phyloP scores from a whole-genome alignment of 2,888 invertebrate species.

The Lasioglossum lativentre region DNA sequence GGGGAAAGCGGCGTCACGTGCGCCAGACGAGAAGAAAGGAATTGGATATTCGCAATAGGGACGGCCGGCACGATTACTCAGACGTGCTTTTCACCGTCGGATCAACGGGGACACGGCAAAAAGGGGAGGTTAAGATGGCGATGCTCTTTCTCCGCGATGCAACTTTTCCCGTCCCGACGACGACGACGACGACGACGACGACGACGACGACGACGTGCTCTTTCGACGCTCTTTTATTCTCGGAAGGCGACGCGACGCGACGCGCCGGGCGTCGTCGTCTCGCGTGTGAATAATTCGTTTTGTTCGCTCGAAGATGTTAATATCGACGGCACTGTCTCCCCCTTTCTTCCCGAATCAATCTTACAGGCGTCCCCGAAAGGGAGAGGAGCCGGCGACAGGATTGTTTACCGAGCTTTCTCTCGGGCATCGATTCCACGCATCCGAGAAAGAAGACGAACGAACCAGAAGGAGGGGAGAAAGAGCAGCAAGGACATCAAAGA shows the following conservation, averaged over 20 bases:
- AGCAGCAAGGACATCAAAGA: conserved; percentile 1
- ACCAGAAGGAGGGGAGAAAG: not conserved
- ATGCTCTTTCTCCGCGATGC: conserved; percentile 50
- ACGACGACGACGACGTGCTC: conserved; percentile 3
- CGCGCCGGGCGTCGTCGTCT: conserved; percentile 47
- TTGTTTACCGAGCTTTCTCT: conserved; percentile 52
- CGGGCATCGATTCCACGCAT: conserved; percentile 4
- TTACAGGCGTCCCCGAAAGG: conserved; percentile 4
- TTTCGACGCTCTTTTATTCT: conserved; percentile 28
- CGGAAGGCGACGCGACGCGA: conserved; percentile 48
- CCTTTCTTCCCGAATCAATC: conserved; percentile 24
- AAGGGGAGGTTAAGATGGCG: conserved; percentile 50
- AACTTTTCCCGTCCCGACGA: conserved; percentile 29
- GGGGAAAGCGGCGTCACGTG: conserved; percentile 53
- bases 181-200: not conserved
- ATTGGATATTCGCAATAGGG: conserved; percentile 60
- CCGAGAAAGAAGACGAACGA: not conserved
- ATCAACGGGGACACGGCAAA: conserved; percentile 47
- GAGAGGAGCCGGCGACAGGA: conserved; percentile 39
- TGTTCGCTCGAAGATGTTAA: conserved; percentile 59
- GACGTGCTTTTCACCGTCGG: conserved; percentile 59
- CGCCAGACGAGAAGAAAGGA: conserved; percentile 52
- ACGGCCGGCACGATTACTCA: conserved; percentile 62
- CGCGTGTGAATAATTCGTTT: conserved; percentile 77
- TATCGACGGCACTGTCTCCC: conserved; percentile 43